Conservation (phyloP, 2,888 invertebrate genomes). For the Didymodactylos carnosus region DNA sequence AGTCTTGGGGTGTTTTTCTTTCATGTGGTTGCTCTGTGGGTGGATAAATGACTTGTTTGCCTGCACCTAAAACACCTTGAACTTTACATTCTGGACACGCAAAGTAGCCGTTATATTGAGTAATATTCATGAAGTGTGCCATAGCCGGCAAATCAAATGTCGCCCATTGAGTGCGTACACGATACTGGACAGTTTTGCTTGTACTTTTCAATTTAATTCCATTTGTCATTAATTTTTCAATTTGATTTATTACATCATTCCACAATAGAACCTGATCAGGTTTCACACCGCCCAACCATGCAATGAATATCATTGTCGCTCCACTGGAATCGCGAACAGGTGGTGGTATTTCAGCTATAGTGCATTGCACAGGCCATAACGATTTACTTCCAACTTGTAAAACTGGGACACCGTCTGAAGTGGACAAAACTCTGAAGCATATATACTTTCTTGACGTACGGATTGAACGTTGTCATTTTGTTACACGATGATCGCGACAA, state of each 20-base stretch:
- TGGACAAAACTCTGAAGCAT: too few species aligned
- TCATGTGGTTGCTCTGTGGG: neutral
- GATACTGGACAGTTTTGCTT: neutral
- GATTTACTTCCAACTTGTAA: neutral
- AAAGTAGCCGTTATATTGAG: neutral
- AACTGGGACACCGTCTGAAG: neutral
- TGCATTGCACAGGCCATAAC: neutral
- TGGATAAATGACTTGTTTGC: neutral
- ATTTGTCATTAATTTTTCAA: neutral
- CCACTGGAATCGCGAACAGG: neutral
- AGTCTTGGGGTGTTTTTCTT: neutral
- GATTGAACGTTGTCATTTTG: too few species aligned
- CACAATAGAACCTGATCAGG: neutral
- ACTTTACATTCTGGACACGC: neutral
- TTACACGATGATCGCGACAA: too few species aligned
- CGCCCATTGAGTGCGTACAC: neutral
- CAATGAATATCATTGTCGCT: neutral
- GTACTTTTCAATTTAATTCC: neutral
- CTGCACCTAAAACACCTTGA: neutral
- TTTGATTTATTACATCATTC: neutral
- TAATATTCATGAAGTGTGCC: neutral
- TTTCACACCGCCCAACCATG: neutral
- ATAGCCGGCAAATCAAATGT: neutral
- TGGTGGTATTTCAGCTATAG: neutral
- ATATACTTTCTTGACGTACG: too few species aligned